These are phyloP conservation scores for Dynastes hyllus DNA, from an alignment of 2,888 invertebrate species.

Conservation along the genomic window DNA sequence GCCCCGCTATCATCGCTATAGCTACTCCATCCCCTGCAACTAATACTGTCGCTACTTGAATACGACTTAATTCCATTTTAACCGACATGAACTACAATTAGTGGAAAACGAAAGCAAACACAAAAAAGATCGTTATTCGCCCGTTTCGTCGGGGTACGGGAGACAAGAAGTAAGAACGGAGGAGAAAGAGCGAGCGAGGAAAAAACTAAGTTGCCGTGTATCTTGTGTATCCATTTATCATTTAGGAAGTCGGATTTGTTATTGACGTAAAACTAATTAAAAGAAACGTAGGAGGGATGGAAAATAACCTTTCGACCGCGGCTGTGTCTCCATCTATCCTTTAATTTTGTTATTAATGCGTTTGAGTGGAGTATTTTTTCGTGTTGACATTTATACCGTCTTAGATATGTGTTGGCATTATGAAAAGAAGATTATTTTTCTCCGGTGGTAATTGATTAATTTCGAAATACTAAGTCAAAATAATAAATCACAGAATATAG, in stretches of 20 bases:
- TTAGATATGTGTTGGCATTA: slow-evolving; percentile 21
- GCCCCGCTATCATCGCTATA: slow-evolving; percentile 1
- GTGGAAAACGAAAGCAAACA: slow-evolving; percentile 46
- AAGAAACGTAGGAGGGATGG: slow-evolving; percentile 54
- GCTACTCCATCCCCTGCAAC: slow-evolving; percentile 20
- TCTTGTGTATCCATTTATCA: slow-evolving; percentile 55
- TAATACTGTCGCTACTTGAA: slow-evolving; percentile 34
- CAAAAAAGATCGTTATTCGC: slow-evolving; percentile 55
- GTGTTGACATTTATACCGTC: slow-evolving; percentile 37
- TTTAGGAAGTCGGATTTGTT: slow-evolving; percentile 57
- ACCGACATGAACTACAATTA: slow-evolving; percentile 50
- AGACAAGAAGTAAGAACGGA: neutral
- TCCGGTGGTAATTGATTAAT: slow-evolving; percentile 4
- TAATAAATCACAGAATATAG: neutral
- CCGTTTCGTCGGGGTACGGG: neutral
- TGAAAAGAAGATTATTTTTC: slow-evolving; percentile 25
- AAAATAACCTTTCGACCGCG: slow-evolving; percentile 39
- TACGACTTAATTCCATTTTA: slow-evolving; percentile 48
- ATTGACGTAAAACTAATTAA: slow-evolving; percentile 58
- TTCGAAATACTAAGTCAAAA: neutral
- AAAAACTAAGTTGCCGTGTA: slow-evolving; percentile 54
- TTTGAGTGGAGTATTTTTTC: slow-evolving; percentile 36
- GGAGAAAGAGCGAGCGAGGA: slow-evolving; percentile 13
- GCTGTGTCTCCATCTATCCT: slow-evolving; percentile 42
- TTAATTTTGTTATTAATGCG: slow-evolving; percentile 45